Conservation (phyloP, 1,140 invertebrate species). For the Doryteuthis pealeii region DNA sequence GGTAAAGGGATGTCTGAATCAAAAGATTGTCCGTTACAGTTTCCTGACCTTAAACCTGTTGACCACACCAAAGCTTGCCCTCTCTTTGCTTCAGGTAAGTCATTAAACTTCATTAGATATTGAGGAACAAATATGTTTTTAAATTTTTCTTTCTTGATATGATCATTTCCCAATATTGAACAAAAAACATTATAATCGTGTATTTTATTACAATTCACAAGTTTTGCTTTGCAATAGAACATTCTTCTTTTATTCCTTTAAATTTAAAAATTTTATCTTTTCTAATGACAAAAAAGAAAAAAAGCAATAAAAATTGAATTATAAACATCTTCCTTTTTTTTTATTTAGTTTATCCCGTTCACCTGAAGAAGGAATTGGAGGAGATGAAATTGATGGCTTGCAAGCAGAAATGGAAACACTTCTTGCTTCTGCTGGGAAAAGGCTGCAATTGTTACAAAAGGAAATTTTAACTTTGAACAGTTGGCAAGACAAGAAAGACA, state of each 20-base stretch:
- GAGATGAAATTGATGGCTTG: conserved; percentile 82
- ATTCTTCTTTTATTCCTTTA: no score
- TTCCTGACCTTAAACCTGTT: conserved; percentile 58
- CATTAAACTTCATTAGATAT: no score
- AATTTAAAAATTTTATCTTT: no score
- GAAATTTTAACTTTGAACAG: conserved; percentile 63
- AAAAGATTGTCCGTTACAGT: conserved; percentile 59
- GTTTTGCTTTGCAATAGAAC: no score
- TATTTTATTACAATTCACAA: no score
- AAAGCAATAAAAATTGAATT: background rate
- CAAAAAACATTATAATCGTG: no score
- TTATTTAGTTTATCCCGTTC: conserved; percentile 64
- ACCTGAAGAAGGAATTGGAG: conserved; percentile 66
- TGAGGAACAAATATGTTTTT: no score
- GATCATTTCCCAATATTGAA: no score
- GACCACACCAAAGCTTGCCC: conserved; percentile 56
- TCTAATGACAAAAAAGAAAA: no score
- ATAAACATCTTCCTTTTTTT: background rate
- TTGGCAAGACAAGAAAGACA: conserved; percentile 58
- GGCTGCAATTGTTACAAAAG: conserved; percentile 74
- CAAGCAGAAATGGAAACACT: conserved; percentile 87
- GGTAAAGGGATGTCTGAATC: conserved; percentile 32
- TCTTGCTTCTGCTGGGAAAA: conserved; percentile 78
- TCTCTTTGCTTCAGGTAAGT: conserved; percentile 55
- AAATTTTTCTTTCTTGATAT: no score